These are phyloP conservation scores for Hyles lineata DNA, from an alignment of 2,888 invertebrate species.

Conservation along the genomic window DNA sequence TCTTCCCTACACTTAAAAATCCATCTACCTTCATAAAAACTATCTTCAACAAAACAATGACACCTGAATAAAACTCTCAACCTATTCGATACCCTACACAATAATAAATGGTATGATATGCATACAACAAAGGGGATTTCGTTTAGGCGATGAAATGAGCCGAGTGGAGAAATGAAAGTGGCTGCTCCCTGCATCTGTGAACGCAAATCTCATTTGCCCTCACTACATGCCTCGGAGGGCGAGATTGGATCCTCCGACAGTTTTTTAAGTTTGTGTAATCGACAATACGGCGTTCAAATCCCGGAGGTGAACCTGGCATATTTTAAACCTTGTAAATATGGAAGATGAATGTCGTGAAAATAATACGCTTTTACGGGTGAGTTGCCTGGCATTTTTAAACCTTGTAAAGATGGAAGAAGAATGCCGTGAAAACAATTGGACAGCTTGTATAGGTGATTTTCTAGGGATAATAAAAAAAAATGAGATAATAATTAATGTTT, in stretches of 20 bases:
- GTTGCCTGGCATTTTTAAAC: neutral
- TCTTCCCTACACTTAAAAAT: too few relatives aligned
- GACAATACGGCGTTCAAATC: neutral
- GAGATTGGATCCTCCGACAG: slow-evolving; percentile 4
- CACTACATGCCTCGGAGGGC: neutral
- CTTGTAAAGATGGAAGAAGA: neutral
- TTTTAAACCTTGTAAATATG: neutral
- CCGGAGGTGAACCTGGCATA: neutral
- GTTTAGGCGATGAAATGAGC: slow-evolving; percentile 63
- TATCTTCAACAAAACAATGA: too few relatives aligned
- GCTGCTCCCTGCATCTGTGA: slow-evolving; percentile 59
- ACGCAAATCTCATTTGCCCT: slow-evolving; percentile 62
- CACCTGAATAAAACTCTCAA: too few relatives aligned
- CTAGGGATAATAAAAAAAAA: too few relatives aligned
- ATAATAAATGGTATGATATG: slow-evolving; percentile 23
- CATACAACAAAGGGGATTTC: slow-evolving; percentile 51
- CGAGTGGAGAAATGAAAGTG: slow-evolving; percentile 55
- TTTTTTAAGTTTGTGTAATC: slow-evolving; percentile 5
- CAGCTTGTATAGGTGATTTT: too few relatives aligned
- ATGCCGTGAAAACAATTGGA: neutral
- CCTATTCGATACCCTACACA: neutral
- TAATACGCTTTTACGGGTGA: too few relatives aligned
- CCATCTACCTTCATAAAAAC: too few relatives aligned
- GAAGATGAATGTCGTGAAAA: neutral
- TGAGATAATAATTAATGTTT: too few relatives aligned